Percentiles rank a stretch among this genome's conserved stretches.
Evolutionary conservation across 1,140 invertebrate genomes (phyloP).

Genomic region (Tachypleus tridentatus): DNA sequence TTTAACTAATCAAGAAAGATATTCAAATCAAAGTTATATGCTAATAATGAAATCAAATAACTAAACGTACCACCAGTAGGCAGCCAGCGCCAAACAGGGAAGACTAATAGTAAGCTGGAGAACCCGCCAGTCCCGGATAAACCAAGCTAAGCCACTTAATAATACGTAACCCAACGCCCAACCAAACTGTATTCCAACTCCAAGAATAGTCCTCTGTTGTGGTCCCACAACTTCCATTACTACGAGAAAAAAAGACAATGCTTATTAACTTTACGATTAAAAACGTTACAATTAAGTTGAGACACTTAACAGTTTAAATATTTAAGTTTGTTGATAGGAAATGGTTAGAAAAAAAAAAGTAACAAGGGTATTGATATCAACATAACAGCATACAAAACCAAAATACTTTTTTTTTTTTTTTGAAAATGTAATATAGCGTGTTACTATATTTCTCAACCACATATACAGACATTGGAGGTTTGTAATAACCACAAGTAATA

Average conservation of each 20-base stretch:
- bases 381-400: background rate
- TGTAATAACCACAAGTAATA: background rate
- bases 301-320: slow-evolving; percentile 1
- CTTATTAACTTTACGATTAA: background rate
- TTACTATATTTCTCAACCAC: background rate
- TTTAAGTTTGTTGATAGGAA: background rate
- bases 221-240: slow-evolving; percentile 77
- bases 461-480: background rate
- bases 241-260: slow-evolving; percentile 30
- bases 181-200: slow-evolving; percentile 62
- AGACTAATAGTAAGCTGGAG: slow-evolving; percentile 59
- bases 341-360: background rate
- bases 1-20: background rate
- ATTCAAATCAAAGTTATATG: background rate
- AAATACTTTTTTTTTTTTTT: background rate
- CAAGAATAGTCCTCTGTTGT: slow-evolving; percentile 54
- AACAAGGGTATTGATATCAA: background rate
- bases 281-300: slow-evolving; percentile 3
- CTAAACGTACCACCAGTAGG: slow-evolving; percentile 58
- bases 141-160: slow-evolving; percentile 55
- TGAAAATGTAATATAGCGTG: background rate
- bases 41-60: background rate
- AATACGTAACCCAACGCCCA: slow-evolving; percentile 60
- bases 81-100: slow-evolving; percentile 54
- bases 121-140: slow-evolving; percentile 56